These are phyloP conservation scores for Leptopilina syphax DNA, from an alignment of 2,888 invertebrate species.

Conservation along the genomic window DNA sequence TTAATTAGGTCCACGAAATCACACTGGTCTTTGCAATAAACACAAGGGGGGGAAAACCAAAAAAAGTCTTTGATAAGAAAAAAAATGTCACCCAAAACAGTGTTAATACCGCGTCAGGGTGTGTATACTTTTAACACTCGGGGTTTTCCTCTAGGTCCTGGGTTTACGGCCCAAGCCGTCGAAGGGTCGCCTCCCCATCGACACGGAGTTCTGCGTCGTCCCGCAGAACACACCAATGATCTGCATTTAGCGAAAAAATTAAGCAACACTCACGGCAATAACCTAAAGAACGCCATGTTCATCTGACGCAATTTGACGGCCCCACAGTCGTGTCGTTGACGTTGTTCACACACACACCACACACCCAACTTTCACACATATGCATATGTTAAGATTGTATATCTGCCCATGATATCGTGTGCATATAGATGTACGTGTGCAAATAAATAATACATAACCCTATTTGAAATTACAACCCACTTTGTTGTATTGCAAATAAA, in stretches of 20 bases:
- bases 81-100: conserved; percentile 48
- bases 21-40: conserved; percentile 2
- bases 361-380: conserved; percentile 7
- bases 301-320: conserved; percentile 60
- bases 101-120: conserved; percentile 67
- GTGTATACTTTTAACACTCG: conserved; percentile 63
- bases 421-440: too few relatives aligned
- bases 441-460: conserved; percentile 6
- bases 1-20: not conserved
- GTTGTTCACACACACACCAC: not conserved
- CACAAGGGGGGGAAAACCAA: not conserved
- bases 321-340: conserved; percentile 56
- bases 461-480: not conserved
- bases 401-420: too few relatives aligned
- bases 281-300: conserved; percentile 74
- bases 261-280: conserved; percentile 70
- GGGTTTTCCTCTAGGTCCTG: conserved; percentile 48
- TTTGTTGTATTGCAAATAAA: too few relatives aligned
- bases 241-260: conserved; percentile 66
- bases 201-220: conserved; percentile 69
- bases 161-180: conserved; percentile 52
- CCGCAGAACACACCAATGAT: conserved; percentile 64
- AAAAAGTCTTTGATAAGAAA: conserved; percentile 17
- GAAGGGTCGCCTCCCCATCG: conserved; percentile 65
- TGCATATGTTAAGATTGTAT: not conserved